Evolutionary conservation across 1,140 invertebrate species (phyloP).

Genomic region (Ericerus pela): DNA sequence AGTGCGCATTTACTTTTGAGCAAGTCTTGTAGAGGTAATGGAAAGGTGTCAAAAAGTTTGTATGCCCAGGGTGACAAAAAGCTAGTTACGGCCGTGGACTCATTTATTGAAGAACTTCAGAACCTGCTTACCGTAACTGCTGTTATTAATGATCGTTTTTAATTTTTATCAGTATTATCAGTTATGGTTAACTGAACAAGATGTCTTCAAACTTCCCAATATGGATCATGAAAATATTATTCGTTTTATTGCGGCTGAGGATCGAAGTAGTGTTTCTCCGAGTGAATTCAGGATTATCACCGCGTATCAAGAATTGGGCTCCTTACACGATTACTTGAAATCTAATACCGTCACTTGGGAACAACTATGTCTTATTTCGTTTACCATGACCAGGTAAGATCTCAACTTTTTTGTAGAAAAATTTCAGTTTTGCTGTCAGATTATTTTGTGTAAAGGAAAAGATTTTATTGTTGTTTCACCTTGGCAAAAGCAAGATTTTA

Average conservation of each 20-base stretch:
- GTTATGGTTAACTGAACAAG: slow-evolving; percentile 68
- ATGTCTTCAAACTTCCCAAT: slow-evolving; percentile 79
- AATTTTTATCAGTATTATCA: slow-evolving; percentile 40
- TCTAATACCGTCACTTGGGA: slow-evolving; percentile 73
- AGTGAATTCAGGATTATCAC: slow-evolving; percentile 95
- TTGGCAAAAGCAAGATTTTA: too few relatives aligned
- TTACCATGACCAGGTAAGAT: slow-evolving; percentile 61
- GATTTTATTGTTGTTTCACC: neutral
- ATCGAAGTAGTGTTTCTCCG: slow-evolving; percentile 43
- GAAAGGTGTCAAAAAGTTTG: too few relatives aligned
- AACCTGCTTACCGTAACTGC: neutral
- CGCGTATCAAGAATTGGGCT: slow-evolving; percentile 84
- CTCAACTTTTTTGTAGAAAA: too few relatives aligned
- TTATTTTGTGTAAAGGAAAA: too few relatives aligned
- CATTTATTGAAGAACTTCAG: neutral
- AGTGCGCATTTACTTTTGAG: too few relatives aligned
- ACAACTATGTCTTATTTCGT: slow-evolving; percentile 71
- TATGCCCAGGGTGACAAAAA: too few relatives aligned
- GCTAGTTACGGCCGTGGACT: too few relatives aligned
- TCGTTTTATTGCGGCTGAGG: slow-evolving; percentile 78
- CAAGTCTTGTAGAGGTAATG: too few relatives aligned
- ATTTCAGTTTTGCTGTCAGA: neutral
- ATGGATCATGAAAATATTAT: slow-evolving; percentile 88
- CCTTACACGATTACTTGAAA: slow-evolving; percentile 87
- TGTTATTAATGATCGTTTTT: neutral